These are phyloP conservation scores for Ectemnius lituratus DNA, from an alignment of 2,888 invertebrate species.

Conservation along the genomic window DNA sequence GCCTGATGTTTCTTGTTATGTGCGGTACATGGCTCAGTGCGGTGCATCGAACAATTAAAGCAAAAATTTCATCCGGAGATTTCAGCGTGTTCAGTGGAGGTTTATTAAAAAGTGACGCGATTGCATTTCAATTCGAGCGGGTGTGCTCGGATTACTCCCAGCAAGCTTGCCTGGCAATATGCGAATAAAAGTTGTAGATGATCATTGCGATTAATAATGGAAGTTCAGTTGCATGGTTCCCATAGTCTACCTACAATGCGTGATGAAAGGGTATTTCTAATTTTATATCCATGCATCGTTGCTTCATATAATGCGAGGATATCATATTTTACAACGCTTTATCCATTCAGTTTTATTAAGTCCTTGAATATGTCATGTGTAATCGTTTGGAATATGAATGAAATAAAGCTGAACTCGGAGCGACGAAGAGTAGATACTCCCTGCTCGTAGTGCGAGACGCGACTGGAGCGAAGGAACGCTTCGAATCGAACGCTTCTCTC, in stretches of 20 bases:
- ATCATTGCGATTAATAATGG: not conserved
- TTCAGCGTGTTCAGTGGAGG: slow-evolving; percentile 13
- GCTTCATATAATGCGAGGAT: too few species aligned
- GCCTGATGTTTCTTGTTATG: too few species aligned
- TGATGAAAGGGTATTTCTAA: not conserved
- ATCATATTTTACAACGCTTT: too few species aligned
- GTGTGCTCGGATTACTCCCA: not conserved
- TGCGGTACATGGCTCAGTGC: not conserved
- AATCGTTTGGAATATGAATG: not conserved
- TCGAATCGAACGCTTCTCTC: slow-evolving; percentile 53
- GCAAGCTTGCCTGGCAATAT: not conserved
- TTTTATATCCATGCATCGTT: not conserved
- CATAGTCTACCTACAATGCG: too few species aligned
- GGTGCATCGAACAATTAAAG: slow-evolving; percentile 14
- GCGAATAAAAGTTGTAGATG: not conserved
- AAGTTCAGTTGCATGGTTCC: not conserved
- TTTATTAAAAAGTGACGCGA: slow-evolving; percentile 26
- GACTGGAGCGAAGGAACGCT: slow-evolving; percentile 47
- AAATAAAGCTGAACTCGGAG: slow-evolving; percentile 8
- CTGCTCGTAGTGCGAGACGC: slow-evolving; percentile 58
- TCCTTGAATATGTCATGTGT: too few species aligned
- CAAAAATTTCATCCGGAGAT: slow-evolving; percentile 14
- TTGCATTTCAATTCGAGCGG: slow-evolving; percentile 12
- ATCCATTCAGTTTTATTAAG: too few species aligned
- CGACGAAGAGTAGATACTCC: slow-evolving; percentile 33